Base-by-base conservation (phyloP, 2,113 vertebrate genomes). In the Percopsis transmontana region DNA sequence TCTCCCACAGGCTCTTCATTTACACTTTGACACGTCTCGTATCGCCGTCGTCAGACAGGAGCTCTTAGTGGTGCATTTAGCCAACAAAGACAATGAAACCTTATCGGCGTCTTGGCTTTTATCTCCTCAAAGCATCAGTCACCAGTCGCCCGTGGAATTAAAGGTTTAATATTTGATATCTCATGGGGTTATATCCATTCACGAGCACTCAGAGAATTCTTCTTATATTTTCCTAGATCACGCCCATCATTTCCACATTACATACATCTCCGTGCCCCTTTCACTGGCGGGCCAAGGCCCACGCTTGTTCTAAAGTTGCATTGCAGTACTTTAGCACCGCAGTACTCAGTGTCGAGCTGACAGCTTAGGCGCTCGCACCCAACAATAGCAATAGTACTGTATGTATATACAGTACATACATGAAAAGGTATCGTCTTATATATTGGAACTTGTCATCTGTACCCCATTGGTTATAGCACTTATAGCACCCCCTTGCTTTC, bases 51-150 rank as follows among this genome's bases (percentile, higher is more conserved):
- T 33, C 64, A 41, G 24, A 48, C 44, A 48, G 66, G 63, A 48
- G 61, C 65, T 76, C 64, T 82, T 61, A 70, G 61, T 48, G 50
- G 47, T 66, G 70, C 69, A 88, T 85, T 86, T 76, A 83, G 60
- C 70, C 87, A 88, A 91, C 82, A 90, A 82, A 89, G 91, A 85
- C 68, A 55, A 89, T 23, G 86, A 93, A 92, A 90, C 75, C 33
- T 67, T 81, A 90, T 88, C 81, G 50, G 58, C 76, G 54, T 79
- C 50, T 77, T 39, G 16, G 58, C 45, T 7, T 16, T 71, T 83
- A 85, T 89, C 87, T 89, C 84, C 75, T 57, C 72, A 38, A 48
- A 23, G 58, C 48, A 80, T 87, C 74, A 62, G 80, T 70, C 86
- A 47, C 66, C 82, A 58, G 19, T 70, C 73, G 61, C 68, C 42